Evolutionary conservation across 1,140 invertebrate genomes (phyloP), one percentile per base, ranked within the genome.

Genomic region (Drosophila sucinea): DNA sequence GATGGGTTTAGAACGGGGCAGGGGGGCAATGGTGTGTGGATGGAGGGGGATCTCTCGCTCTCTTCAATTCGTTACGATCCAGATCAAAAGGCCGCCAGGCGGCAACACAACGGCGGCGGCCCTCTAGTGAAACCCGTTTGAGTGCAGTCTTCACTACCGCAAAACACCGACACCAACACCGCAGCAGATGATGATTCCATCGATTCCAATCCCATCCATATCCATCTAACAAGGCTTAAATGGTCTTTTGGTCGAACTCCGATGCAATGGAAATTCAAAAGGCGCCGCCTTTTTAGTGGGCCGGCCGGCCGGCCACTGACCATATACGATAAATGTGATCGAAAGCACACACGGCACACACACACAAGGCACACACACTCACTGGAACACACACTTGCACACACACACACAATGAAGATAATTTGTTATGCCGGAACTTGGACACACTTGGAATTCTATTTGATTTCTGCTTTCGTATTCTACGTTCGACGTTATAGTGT

Each of bases 271-370:
- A 85, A 69, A 86, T 86, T 58, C 75, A 86, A 86, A 86, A 70
- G 64, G 60, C 77, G 72, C 83, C 83, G 83, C 81, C 83, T 63
- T 62, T 83, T 30, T 51, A 64, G 73, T 67, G 67, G 83, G 84
- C 83, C 83, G 83, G 83, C 83, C 84, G 84, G 83, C 84, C 83
- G 83, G 79, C 84, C 83, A 77, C 79, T 71, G 38, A 58, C 65
- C 77, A 70, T 68, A 61, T 56, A 56, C 74, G 77, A 65, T 73
- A n/a, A 23, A 51, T 32, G 40, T 25, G 23, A 63, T 67, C 65
- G 61, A 72, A 72, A 66, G 23, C 63, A 35, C 67, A 30, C 47
- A 56, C 40, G 32, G 70, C 35, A 56, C 73, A 68, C 29, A 38
- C 70, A 63, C 61, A 47, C 70, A 47, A 17, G 17, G 17, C 44